Base-by-base conservation (phyloP, 2,113 vertebrate genomes). In the Solea solea region DNA sequence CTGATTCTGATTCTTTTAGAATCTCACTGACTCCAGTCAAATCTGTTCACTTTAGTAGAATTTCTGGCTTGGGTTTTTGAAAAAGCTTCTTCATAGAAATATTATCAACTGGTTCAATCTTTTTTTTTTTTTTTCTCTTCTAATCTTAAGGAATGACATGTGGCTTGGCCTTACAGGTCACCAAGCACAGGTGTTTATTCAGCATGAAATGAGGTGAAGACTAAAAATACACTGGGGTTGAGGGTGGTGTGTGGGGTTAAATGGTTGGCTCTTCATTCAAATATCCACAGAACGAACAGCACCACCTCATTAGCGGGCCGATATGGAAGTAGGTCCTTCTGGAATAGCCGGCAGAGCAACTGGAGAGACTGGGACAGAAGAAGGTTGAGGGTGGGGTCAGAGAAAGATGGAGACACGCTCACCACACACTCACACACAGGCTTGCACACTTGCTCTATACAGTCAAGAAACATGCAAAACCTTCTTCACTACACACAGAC, bases 151-250 rank as follows among this genome's bases (percentile, higher is more conserved):
- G 52, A 64, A 59, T 21, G 46, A 21, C 46, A 7, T 57, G 65
- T 21, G 69, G 52, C 67, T 16, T 13, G 60, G 55, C 45, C 77
- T 65, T 12, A 0, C 10, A 61, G 72, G 64, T 34, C 42, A 16
- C 61, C 73, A 70, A 66, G 56, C 61, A 34, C 15, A 16, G 42
- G 64, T 83, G 82, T 90, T 88, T 88, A 88, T 81, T 67, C 63
- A 72, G 83, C 85, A 82, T 90, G 82, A 90, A 92, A 90, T 88
- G 69, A 89, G 69, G 65, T 85, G 69, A 75, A 27, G 39, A 60
- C 85, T 86, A 86, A 83, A 89, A 90, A 90, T 89, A 90, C 70
- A 69, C 2, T 41, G 13, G 57, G 84, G 65, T 69, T 41, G 21
- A 25, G 9, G 16, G 11, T 39, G 55, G 62, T 64, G 69, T 63